A percentile compares a stretch with the other conserved stretches of the same genome.
Evolutionary conservation across 2,888 invertebrate species (phyloP).

Genomic region (Andrena bicolor): DNA sequence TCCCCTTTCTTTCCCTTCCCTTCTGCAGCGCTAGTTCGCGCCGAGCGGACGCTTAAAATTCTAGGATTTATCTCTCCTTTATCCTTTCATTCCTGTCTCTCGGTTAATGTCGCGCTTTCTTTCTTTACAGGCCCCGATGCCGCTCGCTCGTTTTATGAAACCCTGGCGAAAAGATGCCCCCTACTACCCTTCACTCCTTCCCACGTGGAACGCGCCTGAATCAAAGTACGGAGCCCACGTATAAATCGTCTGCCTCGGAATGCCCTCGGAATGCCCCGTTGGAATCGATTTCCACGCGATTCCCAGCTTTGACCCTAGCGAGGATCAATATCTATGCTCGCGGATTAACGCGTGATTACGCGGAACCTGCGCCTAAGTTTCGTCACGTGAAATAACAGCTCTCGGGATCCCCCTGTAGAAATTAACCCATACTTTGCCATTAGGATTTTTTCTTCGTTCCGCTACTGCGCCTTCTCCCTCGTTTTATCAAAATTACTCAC

Average conservation of each 20-base stretch:
- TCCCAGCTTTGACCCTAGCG: not conserved
- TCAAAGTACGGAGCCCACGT: not conserved
- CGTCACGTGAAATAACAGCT: conserved; percentile 24
- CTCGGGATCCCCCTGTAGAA: not conserved
- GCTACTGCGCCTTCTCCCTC: conserved; percentile 19
- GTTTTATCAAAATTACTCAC: conserved; percentile 48
- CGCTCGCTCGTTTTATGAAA: conserved; percentile 41
- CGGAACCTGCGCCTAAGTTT: conserved; percentile 14
- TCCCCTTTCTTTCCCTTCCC: conserved; percentile 16
- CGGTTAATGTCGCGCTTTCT: conserved; percentile 35
- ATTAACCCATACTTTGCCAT: conserved; percentile 22
- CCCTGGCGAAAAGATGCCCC: conserved; percentile 2
- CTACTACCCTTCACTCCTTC: no score
- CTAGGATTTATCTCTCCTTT: conserved; percentile 67
- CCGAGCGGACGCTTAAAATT: conserved; percentile 58
- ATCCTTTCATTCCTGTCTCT: conserved; percentile 55
- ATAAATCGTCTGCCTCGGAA: conserved; percentile 16
- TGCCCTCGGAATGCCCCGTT: conserved; percentile 9
- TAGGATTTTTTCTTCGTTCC: conserved; percentile 1
- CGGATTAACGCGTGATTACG: conserved; percentile 28
- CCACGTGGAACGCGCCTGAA: not conserved
- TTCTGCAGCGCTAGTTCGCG: conserved; percentile 47
- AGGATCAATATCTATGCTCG: conserved; percentile 14
- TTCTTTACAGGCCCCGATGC: not conserved
- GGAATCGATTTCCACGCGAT: conserved; percentile 31